Evolutionary conservation across 2,113 vertebrate species (phyloP), one percentile per base, ranked within the genome.

Genomic region (Myotis davidii): DNA sequence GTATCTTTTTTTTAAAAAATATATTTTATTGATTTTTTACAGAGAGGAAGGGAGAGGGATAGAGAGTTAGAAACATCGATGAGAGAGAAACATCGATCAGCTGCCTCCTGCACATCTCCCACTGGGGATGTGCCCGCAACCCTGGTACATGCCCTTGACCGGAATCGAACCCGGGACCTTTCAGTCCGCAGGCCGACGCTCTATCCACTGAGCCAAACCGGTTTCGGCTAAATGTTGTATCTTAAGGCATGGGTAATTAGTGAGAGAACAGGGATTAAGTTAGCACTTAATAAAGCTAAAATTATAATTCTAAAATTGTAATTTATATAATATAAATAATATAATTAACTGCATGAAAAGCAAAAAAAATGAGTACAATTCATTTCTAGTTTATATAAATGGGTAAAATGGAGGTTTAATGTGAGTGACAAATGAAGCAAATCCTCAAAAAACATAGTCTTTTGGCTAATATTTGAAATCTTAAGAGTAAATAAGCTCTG

Each of bases 241-340:
- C 20, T 9, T 48, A 86, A 79, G 42, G 73, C 32, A 76, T 65
- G 23, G n/a, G 39, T 59, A 76, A 89, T 59, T 56, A 82, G 18
- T 34, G 37, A 79, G 77, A 82, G 34, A 90, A 67, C 13, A 64
- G 39, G 7, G 23, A 65, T 91, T 74, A 90, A 48, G 14, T 91
- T 90, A 88, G 17, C 25, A 72, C 23, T 90, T 91, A 65, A 42
- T 77, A 69, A 95, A 96, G 17, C 54, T 92, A 48, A 94, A 95
- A 45, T 74, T 29, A 82, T 81, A 52, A 79, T 74, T 70, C 50
- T 42, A 37, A 69, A 76, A n/a, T 81, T 59, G 67, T 37, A 79
- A 88, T 83, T 56, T 87, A 52, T 65, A 10, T 72, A 65, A 84
- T 81, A 39, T 85, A 70, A 91, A 32, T 74, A 64, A 45, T n/a